Conservation (phyloP, 2,113 vertebrate species). For the Paradoxurus hermaphroditus region DNA sequence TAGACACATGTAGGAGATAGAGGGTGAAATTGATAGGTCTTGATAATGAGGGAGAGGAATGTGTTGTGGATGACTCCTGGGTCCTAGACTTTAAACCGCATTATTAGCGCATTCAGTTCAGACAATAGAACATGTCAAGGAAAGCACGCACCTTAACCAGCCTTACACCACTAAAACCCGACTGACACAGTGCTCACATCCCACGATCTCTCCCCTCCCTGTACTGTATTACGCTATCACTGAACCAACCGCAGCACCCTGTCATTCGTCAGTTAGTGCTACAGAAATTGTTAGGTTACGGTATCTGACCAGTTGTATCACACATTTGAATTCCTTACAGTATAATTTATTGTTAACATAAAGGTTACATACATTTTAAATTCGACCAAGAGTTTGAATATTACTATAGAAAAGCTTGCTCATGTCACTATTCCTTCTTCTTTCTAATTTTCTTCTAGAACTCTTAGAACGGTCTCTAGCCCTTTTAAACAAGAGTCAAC, state of each 20-base stretch:
- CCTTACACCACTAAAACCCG: background rate
- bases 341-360: background rate
- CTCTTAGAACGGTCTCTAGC: constrained; percentile 90
- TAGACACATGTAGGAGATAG: background rate
- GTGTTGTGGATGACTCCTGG: background rate
- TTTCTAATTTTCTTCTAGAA: constrained; percentile 79
- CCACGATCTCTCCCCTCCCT: background rate
- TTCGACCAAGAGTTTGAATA: background rate
- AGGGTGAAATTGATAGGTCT: background rate
- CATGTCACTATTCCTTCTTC: background rate
- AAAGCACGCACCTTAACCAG: background rate
- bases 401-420: background rate
- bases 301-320: background rate
- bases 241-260: background rate
- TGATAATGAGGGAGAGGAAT: background rate
- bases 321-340: background rate
- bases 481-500: constrained; percentile 89
- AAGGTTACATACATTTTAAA: background rate
- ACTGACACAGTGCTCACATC: background rate
- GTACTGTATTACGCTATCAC: background rate
- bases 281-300: background rate
- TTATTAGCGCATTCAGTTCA: background rate
- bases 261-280: background rate
- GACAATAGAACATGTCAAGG: background rate
- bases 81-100: background rate